Base-by-base conservation (phyloP, 2,888 invertebrate genomes). In the Eristalinus sepulchralis region DNA sequence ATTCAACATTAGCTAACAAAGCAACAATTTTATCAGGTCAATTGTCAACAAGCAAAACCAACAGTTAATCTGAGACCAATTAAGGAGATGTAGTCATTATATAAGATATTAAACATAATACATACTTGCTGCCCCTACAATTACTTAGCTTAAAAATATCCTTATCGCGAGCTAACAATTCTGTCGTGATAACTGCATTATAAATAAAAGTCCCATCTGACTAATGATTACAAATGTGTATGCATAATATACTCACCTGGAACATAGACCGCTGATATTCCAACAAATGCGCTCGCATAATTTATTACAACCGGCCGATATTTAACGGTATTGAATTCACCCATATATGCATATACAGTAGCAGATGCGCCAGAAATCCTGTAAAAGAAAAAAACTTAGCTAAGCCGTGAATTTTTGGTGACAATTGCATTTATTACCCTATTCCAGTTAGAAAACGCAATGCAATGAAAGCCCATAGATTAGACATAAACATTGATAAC, bases 371-470 rank as follows among this genome's bases (percentile, higher is more conserved):
- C 93, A 1, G 93, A 91, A 79, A 93, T 92, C 73, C 93, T 93
- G 17, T 11, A 36, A 20, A 5, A n/a, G n/a, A 33, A 60, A 27
- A 31, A 60, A 2, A 9, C n/a, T 17, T 17, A n/a, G 17, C 27
- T 27, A 27, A 27, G 27, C 5, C 5, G 27, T 27, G 27, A 27
- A 27, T 27, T 2, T 5, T 5, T 22, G 22, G 22, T 20, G 10
- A 55, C 10, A 22, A 8, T 22, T 10, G n/a, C 3, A 10, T 34
- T 80, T 89, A 91, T 91, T 92, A 94, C 94, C 93, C 92, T 83
- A 94, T 92, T 62, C 95, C 95, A 84, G 94, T 94, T 9, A 94
- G 88, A 88, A 93, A 94, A 84, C 94, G 91, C 3, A 94, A 88
- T 24, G 93, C 84, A 13, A 94, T 93, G 89, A 94, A 94, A 5